These are phyloP conservation scores for Scaptomyza flava DNA, from an alignment of 2,888 invertebrate genomes.

Conservation along the genomic window DNA sequence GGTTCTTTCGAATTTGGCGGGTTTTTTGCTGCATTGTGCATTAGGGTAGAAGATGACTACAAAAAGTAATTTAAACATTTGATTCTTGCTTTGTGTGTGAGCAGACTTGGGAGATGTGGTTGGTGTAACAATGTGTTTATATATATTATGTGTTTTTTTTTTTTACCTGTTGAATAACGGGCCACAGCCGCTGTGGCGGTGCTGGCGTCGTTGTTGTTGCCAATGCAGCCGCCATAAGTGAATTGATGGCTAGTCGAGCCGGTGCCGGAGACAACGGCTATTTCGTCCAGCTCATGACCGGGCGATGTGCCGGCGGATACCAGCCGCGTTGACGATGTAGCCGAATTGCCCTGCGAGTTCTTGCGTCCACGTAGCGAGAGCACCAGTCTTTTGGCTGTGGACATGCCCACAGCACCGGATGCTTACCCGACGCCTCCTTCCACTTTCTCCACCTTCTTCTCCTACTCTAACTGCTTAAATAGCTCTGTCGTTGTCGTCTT, in stretches of 20 bases:
- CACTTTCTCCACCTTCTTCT: neutral
- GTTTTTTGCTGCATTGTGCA: slow-evolving; percentile 45
- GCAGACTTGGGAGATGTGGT: neutral
- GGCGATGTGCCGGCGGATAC: slow-evolving; percentile 85
- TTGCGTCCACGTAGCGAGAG: slow-evolving; percentile 87
- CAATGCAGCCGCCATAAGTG: slow-evolving; percentile 81
- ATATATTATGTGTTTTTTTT: neutral
- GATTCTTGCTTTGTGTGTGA: slow-evolving; percentile 3
- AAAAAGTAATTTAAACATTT: slow-evolving; percentile 45
- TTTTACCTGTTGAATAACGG: slow-evolving; percentile 82
- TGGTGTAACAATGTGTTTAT: too few species aligned
- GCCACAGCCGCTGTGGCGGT: slow-evolving; percentile 76
- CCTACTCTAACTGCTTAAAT: neutral
- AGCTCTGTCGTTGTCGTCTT: slow-evolving; percentile 16
- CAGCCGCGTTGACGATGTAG: slow-evolving; percentile 85
- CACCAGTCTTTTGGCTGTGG: slow-evolving; percentile 88
- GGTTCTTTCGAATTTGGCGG: slow-evolving; percentile 5
- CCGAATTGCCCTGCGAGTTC: slow-evolving; percentile 86
- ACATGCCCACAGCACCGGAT: slow-evolving; percentile 85
- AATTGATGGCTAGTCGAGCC: slow-evolving; percentile 85
- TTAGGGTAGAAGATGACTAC: slow-evolving; percentile 21
- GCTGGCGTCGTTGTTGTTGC: slow-evolving; percentile 73
- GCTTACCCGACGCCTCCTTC: slow-evolving; percentile 29
- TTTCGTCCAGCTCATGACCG: slow-evolving; percentile 88
- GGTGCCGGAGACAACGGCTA: slow-evolving; percentile 88